Base-by-base conservation (phyloP, 2,888 invertebrate species). In the Ochropleura plecta region DNA sequence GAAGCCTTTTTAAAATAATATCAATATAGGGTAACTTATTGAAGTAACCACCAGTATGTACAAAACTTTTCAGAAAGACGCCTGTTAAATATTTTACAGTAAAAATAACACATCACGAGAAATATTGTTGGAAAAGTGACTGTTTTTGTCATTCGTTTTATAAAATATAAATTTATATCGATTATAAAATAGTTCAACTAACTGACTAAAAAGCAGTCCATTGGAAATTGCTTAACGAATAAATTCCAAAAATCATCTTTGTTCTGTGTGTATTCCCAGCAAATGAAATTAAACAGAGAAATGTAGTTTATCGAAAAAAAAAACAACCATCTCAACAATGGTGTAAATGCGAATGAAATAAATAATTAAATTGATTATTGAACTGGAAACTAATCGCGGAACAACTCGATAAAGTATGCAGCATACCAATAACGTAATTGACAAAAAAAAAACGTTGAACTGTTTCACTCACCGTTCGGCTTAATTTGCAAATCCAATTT, bases 401-500 rank as follows among this genome's bases (percentile, higher is more conserved):
- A 86, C 83, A 79, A 81, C 81, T 75, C 77, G 65, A 84, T 75
- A 76, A 82, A 79, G 77, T 79, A 71, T 69, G 76, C 76, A 72
- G 66, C 76, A 73, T 81, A 76, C 70, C 70, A 76, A 85, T 82
- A 87, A 77, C 75, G 81, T 86, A 88, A 88, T 87, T 88, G 84
- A 79, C 78, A 86, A 84, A 90, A 89, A 55, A 59, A 90, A 88
- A 83, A 77, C 30, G 78, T 86, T 87, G 81, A 86, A 87, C 81
- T 87, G 85, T 88, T 87, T 86, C 89, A 89, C 86, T 88, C 89
- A 85, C 82, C 83, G 88, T 86, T 86, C 86, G 87, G 89, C 86
- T 91, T 91, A 90, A 91, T 92, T 91, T 92, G 88, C 89, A 91
- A 92, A 92, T 88, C 86, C 91, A 92, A 91, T 92, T 90, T 91